phyloP scores from a whole-genome alignment of 1,140 invertebrate genomes.

The Ceratina japonica region DNA sequence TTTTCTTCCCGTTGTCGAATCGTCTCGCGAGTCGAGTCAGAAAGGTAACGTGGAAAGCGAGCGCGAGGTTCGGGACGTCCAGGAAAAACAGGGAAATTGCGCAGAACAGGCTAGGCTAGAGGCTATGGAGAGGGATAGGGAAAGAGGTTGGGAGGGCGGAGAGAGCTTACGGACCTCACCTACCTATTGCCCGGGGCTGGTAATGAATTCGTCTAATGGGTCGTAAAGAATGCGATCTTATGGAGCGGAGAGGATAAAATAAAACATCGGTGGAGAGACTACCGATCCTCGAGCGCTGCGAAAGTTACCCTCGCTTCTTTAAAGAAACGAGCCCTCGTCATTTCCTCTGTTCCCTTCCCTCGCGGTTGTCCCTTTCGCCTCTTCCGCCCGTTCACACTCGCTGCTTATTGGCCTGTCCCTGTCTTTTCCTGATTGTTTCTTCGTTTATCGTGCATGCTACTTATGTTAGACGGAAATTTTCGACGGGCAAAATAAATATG shows the following conservation, averaged over 20 bases:
- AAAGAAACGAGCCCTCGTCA: conserved; percentile 58
- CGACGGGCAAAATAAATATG: background rate
- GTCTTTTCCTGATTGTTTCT: background rate
- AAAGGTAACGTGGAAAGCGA: background rate
- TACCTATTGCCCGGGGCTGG: conserved; percentile 74
- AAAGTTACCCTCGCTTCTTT: conserved; percentile 71
- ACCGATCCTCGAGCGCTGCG: conserved; percentile 74
- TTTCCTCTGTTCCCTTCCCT: conserved; percentile 36
- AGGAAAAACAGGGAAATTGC: background rate
- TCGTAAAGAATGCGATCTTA: conserved; percentile 80
- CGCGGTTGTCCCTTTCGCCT: conserved; percentile 28
- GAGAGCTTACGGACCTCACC: conserved; percentile 66
- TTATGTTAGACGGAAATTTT: background rate
- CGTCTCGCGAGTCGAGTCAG: background rate
- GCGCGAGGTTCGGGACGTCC: background rate
- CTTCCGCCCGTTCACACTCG: background rate
- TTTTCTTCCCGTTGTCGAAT: too few relatives aligned
- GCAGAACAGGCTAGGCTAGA: background rate
- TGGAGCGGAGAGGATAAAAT: conserved; percentile 78
- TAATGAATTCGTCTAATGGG: conserved; percentile 81
- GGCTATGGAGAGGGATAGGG: conserved; percentile 15
- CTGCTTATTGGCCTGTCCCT: background rate
- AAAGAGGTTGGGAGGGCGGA: conserved; percentile 43
- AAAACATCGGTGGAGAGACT: conserved; percentile 74
- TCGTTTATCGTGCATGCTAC: too few relatives aligned